Evolutionary conservation across 2,888 invertebrate species (phyloP), one percentile per base, ranked within the genome.

Genomic region (Sinelater perroti): DNA sequence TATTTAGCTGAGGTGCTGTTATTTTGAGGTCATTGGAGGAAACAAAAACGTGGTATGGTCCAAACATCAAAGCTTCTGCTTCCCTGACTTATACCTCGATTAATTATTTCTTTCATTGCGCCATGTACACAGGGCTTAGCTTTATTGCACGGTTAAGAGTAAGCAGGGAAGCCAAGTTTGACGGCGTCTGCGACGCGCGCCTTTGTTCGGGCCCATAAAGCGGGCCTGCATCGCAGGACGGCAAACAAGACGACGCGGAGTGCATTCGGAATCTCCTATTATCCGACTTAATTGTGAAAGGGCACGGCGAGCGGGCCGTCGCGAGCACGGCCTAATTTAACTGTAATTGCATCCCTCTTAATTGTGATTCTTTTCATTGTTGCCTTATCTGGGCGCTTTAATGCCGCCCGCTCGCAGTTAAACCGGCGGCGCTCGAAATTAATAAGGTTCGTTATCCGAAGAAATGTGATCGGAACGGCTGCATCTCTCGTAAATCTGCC

Each of bases 331-430:
- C 30, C 52, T 57, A 57, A 56, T 57, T 58, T 58, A 58, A 58
- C 47, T 47, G 52, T 58, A 58, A 58, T 53, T 58, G 46, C 45
- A 49, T 40, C 52, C 26, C 44, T 52, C 42, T 58, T 28, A 58
- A 58, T 58, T 58, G 57, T 42, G 46, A 57, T 57, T 57, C 57
- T 57, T n/a, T 57, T 52, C 51, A 47, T 31, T 52, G 46, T 52
- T 57, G 30, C 26, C 40, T 57, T 20, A 40, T 35, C 35, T 18
- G 45, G 13, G 36, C n/a, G n/a, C n/a, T n/a, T n/a, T n/a, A n/a
- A n/a, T n/a, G n/a, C n/a, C 5, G n/a, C 11, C 28, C 10, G 2
- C 28, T 5, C 10, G 8, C 28, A 5, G 8, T 10, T 28, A 8
- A n/a, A 2, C 5, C 28, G 5, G 10, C 28, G 2, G 2, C 2